Conservation (phyloP, 2,797 vertebrate genomes). For the Amniataba percoides region DNA sequence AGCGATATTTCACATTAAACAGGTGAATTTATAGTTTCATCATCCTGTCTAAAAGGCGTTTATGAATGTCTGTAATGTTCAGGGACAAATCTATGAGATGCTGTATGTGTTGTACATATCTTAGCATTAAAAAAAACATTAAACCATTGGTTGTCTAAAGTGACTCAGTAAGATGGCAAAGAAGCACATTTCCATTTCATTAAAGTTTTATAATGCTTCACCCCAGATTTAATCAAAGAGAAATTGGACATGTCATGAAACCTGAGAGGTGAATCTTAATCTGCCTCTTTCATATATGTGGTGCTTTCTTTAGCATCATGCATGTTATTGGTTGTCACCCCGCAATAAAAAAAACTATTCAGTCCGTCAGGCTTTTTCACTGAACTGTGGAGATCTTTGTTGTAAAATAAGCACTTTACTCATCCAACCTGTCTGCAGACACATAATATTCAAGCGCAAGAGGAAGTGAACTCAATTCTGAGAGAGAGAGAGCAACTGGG, state of each 20-base stretch:
- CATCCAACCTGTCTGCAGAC: conserved; percentile 27
- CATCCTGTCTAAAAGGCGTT: too few species aligned
- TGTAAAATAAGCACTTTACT: conserved; percentile 13
- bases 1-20: too few species aligned
- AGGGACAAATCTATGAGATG: background rate
- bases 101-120: background rate
- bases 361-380: background rate
- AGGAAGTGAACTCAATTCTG: conserved; percentile 21
- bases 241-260: background rate
- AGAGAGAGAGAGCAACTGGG: background rate
- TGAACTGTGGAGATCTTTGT: background rate
- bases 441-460: conserved; percentile 10
- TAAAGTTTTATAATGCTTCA: background rate
- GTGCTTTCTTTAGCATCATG: background rate
- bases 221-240: background rate
- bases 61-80: background rate
- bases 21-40: too few species aligned
- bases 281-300: background rate
- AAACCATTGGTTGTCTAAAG: background rate
- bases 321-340: background rate
- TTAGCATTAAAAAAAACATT: background rate
- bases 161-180: background rate
- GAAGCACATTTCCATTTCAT: background rate
- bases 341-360: background rate
- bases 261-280: background rate